Conservation (phyloP, 1,140 invertebrate genomes). For the Periplaneta americana region DNA sequence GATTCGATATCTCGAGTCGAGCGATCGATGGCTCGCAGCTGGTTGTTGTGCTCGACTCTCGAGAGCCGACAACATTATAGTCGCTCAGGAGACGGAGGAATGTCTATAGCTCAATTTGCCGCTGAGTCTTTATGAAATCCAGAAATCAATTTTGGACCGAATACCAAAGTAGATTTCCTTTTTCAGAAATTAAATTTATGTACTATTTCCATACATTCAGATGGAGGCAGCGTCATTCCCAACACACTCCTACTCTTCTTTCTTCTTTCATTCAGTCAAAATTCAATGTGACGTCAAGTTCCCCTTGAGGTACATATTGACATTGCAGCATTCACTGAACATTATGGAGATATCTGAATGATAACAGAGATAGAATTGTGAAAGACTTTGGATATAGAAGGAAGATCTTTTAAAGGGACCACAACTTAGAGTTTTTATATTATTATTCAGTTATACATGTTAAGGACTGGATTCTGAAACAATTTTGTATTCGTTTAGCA, state of each 20-base stretch:
- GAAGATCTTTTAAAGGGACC: too few species aligned
- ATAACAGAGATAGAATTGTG: too few species aligned
- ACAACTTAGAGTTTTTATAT: too few species aligned
- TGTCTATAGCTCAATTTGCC: background rate
- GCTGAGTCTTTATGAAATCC: background rate
- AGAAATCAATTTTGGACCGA: background rate
- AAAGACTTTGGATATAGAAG: too few species aligned
- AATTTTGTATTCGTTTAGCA: too few species aligned
- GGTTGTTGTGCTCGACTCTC: background rate
- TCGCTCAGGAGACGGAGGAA: background rate
- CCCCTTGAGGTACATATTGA: background rate
- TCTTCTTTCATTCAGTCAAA: background rate
- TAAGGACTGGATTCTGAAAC: too few species aligned
- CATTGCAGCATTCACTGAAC: too few species aligned
- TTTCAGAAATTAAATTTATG: background rate
- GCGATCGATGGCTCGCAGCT: background rate
- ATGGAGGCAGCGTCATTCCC: background rate
- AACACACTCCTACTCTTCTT: too few species aligned
- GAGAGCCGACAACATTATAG: background rate
- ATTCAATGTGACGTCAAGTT: background rate
- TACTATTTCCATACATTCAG: background rate
- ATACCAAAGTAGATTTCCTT: background rate
- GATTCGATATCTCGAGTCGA: background rate
- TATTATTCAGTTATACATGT: too few species aligned
- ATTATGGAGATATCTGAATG: background rate